Percentiles rank a stretch among this genome's conserved stretches.
phyloP scores from a whole-genome alignment of 2,888 invertebrate genomes.

The Drosophila infuscata region DNA sequence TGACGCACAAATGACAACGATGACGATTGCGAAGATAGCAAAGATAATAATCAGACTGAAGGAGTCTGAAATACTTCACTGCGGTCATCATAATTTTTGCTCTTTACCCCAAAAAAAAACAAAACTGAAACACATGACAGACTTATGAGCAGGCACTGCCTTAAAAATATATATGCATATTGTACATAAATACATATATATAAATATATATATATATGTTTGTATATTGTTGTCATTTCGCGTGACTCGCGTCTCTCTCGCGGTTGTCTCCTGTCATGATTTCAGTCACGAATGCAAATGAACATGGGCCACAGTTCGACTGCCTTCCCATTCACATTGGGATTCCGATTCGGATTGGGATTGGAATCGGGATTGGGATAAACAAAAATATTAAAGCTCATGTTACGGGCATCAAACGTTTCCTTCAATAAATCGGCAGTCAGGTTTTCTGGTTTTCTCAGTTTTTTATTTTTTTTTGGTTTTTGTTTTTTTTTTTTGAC shows the following conservation, averaged over 20 bases:
- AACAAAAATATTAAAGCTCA: conserved; percentile 66
- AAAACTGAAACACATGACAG: conserved; percentile 48
- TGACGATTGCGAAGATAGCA: conserved; percentile 8
- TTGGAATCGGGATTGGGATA: conserved; percentile 2
- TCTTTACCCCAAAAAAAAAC: conserved; percentile 2
- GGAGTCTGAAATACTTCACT: conserved; percentile 45
- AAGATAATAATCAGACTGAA: conserved; percentile 26
- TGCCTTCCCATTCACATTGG: conserved; percentile 1
- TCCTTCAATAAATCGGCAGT: conserved; percentile 43
- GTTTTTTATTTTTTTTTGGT: not conserved
- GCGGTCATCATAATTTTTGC: conserved; percentile 45
- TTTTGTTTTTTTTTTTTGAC: conserved; percentile 45
- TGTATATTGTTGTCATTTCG: conserved; percentile 39
- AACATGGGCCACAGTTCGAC: conserved; percentile 47
- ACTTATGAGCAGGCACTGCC: conserved; percentile 47
- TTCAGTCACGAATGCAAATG: conserved; percentile 76
- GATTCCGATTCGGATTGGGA: conserved; percentile 5
- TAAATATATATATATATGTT: not conserved
- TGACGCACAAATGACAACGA: conserved; percentile 46
- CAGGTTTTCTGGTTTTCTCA: conserved; percentile 15
- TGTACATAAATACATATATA: not conserved
- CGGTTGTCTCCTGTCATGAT: conserved; percentile 63
- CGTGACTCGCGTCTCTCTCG: conserved; percentile 68
- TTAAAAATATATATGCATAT: conserved; percentile 32
- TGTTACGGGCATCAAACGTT: conserved; percentile 73